A percentile compares a stretch with the other conserved stretches of the same genome.
These are phyloP conservation scores for human DNA, from an alignment of 2,113 vertebrate genomes.

Conservation along the genomic window GRCh38 chr2:225878501-225879000, in stretches of 20 bases:
- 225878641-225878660: slow-evolving; percentile 11
- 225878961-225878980: neutral
- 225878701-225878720: neutral
- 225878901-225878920: neutral
- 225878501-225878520: slow-evolving; percentile 58
- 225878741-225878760: neutral
- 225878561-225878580: slow-evolving; percentile 62
- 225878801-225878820: fast-evolving
- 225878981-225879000: neutral
- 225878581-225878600: slow-evolving; percentile 33
- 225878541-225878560: slow-evolving; percentile 54
- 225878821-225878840: fast-evolving
- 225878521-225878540: neutral
- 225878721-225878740: neutral
- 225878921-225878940: neutral
- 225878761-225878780: fast-evolving
- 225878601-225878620: slow-evolving; percentile 57
- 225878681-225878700: slow-evolving; percentile 16
- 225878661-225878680: slow-evolving; percentile 6
- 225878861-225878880: neutral
- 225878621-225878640: neutral
- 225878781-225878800: no score
- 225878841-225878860: fast-evolving
- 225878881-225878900: neutral
- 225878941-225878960: neutral